These are phyloP conservation scores for Brachyopa scutellaris DNA, from an alignment of 2,888 invertebrate genomes.

Conservation along the genomic window DNA sequence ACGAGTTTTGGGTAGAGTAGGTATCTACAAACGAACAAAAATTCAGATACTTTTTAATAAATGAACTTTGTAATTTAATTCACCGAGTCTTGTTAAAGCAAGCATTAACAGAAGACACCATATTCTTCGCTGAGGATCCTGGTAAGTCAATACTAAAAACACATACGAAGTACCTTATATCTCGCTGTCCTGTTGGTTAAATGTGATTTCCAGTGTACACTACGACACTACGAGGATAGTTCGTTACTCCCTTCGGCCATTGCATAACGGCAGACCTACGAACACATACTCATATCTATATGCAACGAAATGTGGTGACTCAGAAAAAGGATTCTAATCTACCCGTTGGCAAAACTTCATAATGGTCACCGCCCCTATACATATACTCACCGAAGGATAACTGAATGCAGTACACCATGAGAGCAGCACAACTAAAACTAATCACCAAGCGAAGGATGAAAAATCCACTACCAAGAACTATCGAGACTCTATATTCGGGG, in stretches of 20 bases:
- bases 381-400: slow-evolving; percentile 58
- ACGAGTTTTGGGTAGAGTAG: no score
- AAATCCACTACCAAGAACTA: slow-evolving; percentile 43
- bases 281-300: not conserved
- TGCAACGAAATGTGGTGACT: slow-evolving; percentile 44
- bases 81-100: no score
- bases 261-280: slow-evolving; percentile 1
- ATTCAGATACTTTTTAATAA: no score
- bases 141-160: slow-evolving; percentile 29
- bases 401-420: slow-evolving; percentile 25
- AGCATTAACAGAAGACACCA: no score
- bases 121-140: no score
- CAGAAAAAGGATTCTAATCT: slow-evolving; percentile 72
- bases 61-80: no score
- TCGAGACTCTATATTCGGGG: slow-evolving; percentile 47
- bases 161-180: no score
- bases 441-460: slow-evolving; percentile 31
- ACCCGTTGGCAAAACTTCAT: slow-evolving; percentile 71
- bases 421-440: slow-evolving; percentile 20
- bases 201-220: slow-evolving; percentile 27
- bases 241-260: slow-evolving; percentile 60
- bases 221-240: slow-evolving; percentile 3
- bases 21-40: no score
- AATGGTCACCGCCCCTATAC: slow-evolving; percentile 72
- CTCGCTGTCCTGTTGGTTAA: not conserved